Evolutionary conservation across 2,888 invertebrate genomes (phyloP).

Genomic region (Leptothorax acervorum): DNA sequence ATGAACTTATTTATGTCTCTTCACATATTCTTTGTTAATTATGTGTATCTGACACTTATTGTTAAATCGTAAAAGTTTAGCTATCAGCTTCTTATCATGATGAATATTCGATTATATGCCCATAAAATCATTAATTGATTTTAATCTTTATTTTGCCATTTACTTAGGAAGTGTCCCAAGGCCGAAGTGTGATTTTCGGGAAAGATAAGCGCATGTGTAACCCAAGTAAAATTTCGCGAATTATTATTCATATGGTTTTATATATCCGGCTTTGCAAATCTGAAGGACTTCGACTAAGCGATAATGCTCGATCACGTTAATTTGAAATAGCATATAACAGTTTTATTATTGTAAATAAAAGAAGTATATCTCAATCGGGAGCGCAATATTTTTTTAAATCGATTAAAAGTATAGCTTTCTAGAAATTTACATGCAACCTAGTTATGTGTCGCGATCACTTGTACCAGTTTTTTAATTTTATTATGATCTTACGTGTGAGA

Average conservation of each 20-base stretch:
- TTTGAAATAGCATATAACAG: neutral
- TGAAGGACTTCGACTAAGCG: neutral
- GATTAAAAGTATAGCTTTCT: neutral
- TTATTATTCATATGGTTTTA: neutral
- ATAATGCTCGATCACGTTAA: neutral
- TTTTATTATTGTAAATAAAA: neutral
- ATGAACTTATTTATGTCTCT: neutral
- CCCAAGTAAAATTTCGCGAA: conserved; percentile 15
- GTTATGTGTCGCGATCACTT: neutral
- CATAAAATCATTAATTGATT: conserved; percentile 9
- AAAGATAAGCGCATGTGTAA: conserved; percentile 7
- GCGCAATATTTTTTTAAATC: neutral
- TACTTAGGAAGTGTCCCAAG: conserved; percentile 7
- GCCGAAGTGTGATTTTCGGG: neutral
- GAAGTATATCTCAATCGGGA: neutral
- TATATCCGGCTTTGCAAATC: neutral
- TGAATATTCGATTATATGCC: conserved; percentile 6
- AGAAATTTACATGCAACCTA: neutral
- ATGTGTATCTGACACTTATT: neutral
- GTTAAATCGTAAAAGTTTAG: conserved; percentile 11
- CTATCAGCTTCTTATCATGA: conserved; percentile 16
- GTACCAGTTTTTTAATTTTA: neutral
- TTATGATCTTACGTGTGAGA: neutral
- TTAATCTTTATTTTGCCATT: conserved; percentile 25
- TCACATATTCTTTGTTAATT: neutral